Conservation (phyloP, 2,797 vertebrate genomes). For the Carcharodon carcharias region DNA sequence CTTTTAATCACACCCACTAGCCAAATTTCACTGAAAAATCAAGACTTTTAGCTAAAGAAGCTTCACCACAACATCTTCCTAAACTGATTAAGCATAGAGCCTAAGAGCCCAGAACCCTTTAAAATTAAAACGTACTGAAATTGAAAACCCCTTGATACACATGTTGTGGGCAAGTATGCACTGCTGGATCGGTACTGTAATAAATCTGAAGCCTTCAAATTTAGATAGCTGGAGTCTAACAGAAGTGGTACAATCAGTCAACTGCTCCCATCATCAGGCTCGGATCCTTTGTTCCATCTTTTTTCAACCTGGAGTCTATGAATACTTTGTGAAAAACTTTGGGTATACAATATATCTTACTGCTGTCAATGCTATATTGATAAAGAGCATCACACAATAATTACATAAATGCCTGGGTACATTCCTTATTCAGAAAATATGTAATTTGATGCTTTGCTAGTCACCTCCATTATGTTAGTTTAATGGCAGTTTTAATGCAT, state of each 20-base stretch:
- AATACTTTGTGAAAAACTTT: neutral
- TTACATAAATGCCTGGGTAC: neutral
- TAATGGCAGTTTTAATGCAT: conserved; percentile 28
- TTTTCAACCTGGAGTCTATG: neutral
- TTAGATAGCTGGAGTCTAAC: conserved; percentile 17
- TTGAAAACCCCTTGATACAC: neutral
- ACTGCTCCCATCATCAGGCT: conserved; percentile 19
- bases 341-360: neutral
- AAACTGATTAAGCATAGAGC: neutral
- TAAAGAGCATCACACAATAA: conserved; percentile 1
- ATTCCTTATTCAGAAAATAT: neutral
- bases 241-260: conserved; percentile 12
- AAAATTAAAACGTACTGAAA: neutral
- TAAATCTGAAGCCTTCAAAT: neutral
- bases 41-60: neutral
- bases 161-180: neutral
- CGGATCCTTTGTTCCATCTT: neutral
- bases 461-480: conserved; percentile 35
- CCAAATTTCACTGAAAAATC: neutral
- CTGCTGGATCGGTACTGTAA: neutral
- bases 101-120: neutral
- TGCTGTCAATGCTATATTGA: neutral
- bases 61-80: neutral
- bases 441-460: conserved; percentile 16
- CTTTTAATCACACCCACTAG: neutral